A percentile compares a stretch with the other conserved stretches of the same genome.
These are phyloP conservation scores for Phainopepla nitens DNA, from an alignment of 2,113 vertebrate genomes.

Conservation along the genomic window DNA sequence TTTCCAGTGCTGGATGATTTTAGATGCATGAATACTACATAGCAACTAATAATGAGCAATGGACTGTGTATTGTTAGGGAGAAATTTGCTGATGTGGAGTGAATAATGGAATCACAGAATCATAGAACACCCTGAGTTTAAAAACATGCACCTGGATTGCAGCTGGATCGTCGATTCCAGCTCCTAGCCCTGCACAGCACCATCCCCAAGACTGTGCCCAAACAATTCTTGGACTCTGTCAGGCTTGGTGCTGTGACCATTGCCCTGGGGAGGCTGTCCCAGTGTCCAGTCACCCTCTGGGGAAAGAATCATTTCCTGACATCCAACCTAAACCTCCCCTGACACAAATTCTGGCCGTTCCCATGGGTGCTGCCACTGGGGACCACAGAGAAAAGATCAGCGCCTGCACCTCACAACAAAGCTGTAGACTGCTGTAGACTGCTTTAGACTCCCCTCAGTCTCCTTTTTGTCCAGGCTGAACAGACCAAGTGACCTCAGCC, in stretches of 20 bases:
- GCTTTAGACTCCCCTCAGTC: neutral
- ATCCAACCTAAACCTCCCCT: neutral
- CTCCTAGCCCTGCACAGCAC: neutral
- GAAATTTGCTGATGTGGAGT: constrained; percentile 19
- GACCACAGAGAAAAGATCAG: neutral
- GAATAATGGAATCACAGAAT: neutral
- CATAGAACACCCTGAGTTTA: neutral
- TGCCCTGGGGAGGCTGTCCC: neutral
- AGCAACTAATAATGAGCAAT: constrained; percentile 35
- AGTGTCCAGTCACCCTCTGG: neutral
- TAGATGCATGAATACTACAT: constrained; percentile 10
- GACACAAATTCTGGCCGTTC: neutral
- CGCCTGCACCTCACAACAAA: neutral
- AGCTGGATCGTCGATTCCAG: neutral
- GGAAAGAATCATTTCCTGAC: neutral
- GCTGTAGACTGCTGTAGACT: neutral
- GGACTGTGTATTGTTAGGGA: neutral
- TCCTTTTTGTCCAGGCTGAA: neutral
- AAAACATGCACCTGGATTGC: neutral
- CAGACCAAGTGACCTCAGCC: neutral
- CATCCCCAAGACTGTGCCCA: neutral
- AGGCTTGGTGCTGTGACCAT: neutral
- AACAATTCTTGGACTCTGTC: neutral
- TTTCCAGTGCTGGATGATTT: neutral
- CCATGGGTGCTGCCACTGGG: neutral